Base-by-base conservation (phyloP, 2,888 invertebrate species). In the Parnassius mnemosyne region DNA sequence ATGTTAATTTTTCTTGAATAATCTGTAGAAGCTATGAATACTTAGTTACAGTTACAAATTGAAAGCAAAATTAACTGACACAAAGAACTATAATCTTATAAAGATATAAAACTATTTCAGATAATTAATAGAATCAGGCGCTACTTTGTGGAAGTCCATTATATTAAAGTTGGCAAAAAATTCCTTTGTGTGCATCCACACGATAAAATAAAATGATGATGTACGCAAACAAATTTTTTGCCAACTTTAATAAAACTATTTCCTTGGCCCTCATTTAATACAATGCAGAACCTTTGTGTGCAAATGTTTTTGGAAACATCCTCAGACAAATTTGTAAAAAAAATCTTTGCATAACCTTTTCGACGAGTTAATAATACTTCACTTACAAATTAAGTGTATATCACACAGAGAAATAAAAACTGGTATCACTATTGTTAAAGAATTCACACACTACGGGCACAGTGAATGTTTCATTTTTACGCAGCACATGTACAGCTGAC, bases 361-460 rank as follows among this genome's bases (percentile, higher is more conserved):
- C 25, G 55, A 56, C 46, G 34, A 41, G 41, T 34, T 34, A 34
- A 34, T 60, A 61, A 63, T 59, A 63, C 58, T 63, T 63, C 54
- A 58, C 63, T 59, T 63, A 62, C 34, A 53, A 42, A 54, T 55
- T 55, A 63, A 63, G 62, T 54, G 20, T 63, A 50, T 51, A 51
- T 58, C 63, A 63, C 63, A 63, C 63, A 58, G 63, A 63, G 54
- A 63, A 58, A 58, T 51, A 53, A 58, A 63, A 58, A 58, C 54
- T 54, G 58, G 34, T 55, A 63, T 55, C 58, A 58, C 57, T 58
- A 55, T 54, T 25, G 57, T 47, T 43, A 43, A 43, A 43, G 49
- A 49, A 46, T 43, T 34, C 54, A 16, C 46, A 61, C 55, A 51
- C 51, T 50, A 51, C 10, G 54, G 50, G 55, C 53, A 41, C 55